phyloP scores from a whole-genome alignment of 2,888 invertebrate genomes.

The Pseudolycoriella hygida region DNA sequence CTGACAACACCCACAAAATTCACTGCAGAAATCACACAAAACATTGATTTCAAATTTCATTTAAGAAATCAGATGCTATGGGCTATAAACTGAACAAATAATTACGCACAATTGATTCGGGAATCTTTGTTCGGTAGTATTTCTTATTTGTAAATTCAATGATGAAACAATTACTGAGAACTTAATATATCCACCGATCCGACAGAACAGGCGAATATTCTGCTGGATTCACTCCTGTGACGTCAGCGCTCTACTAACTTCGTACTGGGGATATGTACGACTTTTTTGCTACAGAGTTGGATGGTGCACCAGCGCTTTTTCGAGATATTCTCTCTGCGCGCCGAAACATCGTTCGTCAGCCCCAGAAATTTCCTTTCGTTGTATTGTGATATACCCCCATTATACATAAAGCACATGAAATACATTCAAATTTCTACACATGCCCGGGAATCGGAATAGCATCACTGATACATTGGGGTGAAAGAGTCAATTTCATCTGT shows the following conservation, averaged over 20 bases:
- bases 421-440: no score
- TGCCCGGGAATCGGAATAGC: no score
- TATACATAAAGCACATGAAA: no score
- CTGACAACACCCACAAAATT: conserved; percentile 1
- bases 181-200: not conserved
- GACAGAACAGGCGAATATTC: not conserved
- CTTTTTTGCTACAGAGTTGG: no score
- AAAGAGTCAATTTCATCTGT: no score
- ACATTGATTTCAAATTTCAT: not conserved
- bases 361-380: no score
- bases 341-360: no score
- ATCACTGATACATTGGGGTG: no score
- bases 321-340: no score
- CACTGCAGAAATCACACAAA: not conserved
- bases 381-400: no score
- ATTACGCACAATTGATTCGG: not conserved
- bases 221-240: conserved; percentile 1
- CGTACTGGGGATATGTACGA: not conserved
- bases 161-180: not conserved
- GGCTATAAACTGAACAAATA: not conserved
- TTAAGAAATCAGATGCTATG: not conserved
- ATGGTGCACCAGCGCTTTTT: no score
- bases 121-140: not conserved
- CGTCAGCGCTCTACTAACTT: conserved; percentile 1
- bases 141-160: not conserved